Evolutionary conservation across 1,140 invertebrate species (phyloP).

Genomic region (Druon quercuslanigerum): DNA sequence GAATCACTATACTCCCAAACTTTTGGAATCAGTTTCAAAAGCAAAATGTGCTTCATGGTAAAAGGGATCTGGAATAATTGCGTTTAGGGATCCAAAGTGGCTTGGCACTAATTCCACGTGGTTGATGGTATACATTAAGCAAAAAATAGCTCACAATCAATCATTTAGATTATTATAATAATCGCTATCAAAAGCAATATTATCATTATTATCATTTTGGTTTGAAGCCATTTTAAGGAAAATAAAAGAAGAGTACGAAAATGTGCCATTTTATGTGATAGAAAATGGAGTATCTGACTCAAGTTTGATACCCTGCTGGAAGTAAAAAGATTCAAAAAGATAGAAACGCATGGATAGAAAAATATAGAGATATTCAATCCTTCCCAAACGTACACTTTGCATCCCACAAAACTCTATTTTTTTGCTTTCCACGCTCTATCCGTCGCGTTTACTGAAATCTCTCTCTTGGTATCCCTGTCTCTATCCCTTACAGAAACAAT

Average conservation of each 20-base stretch:
- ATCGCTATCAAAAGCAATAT: neutral
- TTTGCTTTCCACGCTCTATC: too few species aligned
- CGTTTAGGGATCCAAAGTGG: conserved; percentile 57
- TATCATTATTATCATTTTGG: conserved; percentile 42
- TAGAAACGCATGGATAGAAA: too few species aligned
- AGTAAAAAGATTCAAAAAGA: too few species aligned
- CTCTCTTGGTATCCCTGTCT: too few species aligned
- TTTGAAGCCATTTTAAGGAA: conserved; percentile 78
- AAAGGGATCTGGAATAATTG: conserved; percentile 57
- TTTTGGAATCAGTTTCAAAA: conserved; percentile 55
- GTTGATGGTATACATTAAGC: conserved; percentile 58
- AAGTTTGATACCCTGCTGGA: too few species aligned
- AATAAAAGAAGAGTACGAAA: conserved; percentile 79
- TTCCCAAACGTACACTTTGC: too few species aligned
- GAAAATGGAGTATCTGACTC: conserved; percentile 80
- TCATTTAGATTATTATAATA: neutral
- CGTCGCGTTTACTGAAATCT: too few species aligned
- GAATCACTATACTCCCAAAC: conserved; percentile 77
- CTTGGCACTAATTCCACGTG: conserved; percentile 58
- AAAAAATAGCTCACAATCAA: too few species aligned
- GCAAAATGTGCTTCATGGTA: conserved; percentile 44
- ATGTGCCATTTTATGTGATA: conserved; percentile 80
- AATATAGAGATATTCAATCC: too few species aligned
- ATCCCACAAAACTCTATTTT: too few species aligned
- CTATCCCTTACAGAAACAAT: too few species aligned